Percentiles rank a stretch among this genome's conserved stretches.
phyloP scores from a whole-genome alignment of 1,140 invertebrate genomes.

The Lordiphosa mommai region DNA sequence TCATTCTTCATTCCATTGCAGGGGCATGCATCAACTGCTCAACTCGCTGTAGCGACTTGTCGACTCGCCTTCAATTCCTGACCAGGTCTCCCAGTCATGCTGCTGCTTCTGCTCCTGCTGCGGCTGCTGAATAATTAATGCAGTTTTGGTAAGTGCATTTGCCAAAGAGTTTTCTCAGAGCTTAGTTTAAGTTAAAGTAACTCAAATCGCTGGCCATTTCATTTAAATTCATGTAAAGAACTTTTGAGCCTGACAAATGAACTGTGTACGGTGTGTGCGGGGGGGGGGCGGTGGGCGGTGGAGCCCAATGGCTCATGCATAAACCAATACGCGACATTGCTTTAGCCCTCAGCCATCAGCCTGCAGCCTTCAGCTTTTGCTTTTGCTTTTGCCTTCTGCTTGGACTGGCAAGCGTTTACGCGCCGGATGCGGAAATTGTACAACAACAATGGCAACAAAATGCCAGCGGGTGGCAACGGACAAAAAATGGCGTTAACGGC shows the following conservation, averaged over 20 bases:
- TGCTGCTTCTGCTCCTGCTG: constrained; percentile 25
- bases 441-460: constrained; percentile 70
- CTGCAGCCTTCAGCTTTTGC: constrained; percentile 3
- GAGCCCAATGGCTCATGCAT: constrained; percentile 57
- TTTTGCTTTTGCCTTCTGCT: constrained; percentile 5
- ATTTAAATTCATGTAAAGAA: constrained; percentile 52
- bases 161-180: constrained; percentile 40
- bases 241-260: constrained; percentile 61
- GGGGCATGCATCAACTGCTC: constrained; percentile 55
- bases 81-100: constrained; percentile 43
- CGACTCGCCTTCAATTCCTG: constrained; percentile 68
- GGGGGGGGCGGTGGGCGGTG: constrained; percentile 15
- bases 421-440: constrained; percentile 74
- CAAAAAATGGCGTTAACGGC: constrained; percentile 56
- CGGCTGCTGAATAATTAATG: constrained; percentile 74
- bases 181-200: constrained; percentile 2
- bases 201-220: constrained; percentile 45
- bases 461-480: constrained; percentile 38
- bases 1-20: constrained; percentile 42
- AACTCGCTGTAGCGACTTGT: constrained; percentile 61
- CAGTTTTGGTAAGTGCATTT: constrained; percentile 76
- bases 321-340: constrained; percentile 61
- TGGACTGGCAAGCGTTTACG: constrained; percentile 50
- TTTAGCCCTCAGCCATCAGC: constrained; percentile 5
- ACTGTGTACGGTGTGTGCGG: constrained; percentile 40